Conservation (phyloP, 2,797 vertebrate genomes). For the Phrynocephalus forsythii region DNA sequence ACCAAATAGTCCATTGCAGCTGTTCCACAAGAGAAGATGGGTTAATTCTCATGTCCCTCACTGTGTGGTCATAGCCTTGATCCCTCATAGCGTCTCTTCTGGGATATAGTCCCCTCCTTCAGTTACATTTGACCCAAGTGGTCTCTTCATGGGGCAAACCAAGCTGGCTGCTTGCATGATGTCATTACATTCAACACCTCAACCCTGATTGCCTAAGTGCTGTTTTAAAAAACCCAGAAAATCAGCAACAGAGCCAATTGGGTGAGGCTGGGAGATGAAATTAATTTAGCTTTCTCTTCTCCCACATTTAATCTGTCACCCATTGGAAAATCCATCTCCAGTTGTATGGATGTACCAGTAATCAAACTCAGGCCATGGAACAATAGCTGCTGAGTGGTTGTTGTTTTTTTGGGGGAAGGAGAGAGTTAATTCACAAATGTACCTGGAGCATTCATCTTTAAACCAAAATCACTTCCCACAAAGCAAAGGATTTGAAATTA, state of each 20-base stretch:
- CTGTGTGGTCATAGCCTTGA: too few species aligned
- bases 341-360: not conserved
- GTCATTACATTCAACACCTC: not conserved
- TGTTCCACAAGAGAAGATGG: too few species aligned
- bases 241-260: not conserved
- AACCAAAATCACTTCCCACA: too few species aligned
- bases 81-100: not conserved
- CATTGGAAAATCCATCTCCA: not conserved
- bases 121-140: not conserved
- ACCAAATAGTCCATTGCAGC: too few species aligned
- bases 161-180: not conserved
- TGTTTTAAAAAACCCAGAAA: not conserved
- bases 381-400: too few species aligned
- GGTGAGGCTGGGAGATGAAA: not conserved
- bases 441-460: too few species aligned
- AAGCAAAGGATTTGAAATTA: too few species aligned
- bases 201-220: not conserved
- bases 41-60: too few species aligned
- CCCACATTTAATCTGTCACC: too few species aligned
- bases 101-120: not conserved
- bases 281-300: not conserved
- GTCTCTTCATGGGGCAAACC: not conserved
- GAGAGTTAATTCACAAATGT: too few species aligned
- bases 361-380: not conserved
- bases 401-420: too few species aligned